Base-by-base conservation (phyloP, 2,888 invertebrate species). In the Latheticus oryzae region DNA sequence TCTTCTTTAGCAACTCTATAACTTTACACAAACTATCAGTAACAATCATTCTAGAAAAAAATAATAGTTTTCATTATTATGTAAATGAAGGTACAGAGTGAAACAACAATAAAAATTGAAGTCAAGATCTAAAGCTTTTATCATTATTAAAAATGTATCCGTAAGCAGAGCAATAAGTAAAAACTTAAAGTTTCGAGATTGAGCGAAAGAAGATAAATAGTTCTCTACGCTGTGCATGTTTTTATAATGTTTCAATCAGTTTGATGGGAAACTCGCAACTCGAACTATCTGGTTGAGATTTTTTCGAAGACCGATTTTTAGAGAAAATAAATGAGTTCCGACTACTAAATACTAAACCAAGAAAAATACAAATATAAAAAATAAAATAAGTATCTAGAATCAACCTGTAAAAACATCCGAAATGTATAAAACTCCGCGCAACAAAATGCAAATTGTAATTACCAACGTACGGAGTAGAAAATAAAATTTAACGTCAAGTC, bases 361-460 rank as follows among this genome's bases (percentile, higher is more conserved):
- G 12, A 30, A 11, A 15, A 32, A 15, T 32, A 23, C 24, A 24
- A n/a, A 24, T 40, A 24, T 42, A n/a, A 40, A 40, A 40, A 40
- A 38, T 38, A 51, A 51, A 26, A 17, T 5, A 5, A 30, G 21
- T 30, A 40, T 15, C 21, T 16, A 8, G 12, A 3, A 3, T 19
- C 8, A 8, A 23, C 28, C 28, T 32, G 23, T 23, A 37, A 37
- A 37, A 24, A 13, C 40, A 40, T 40, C 26, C 40, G 26, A 40
- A 40, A 24, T 40, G 40, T 40, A 40, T 40, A 52, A 40, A 21
- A 32, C n/a, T n/a, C n/a, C n/a, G 42, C 23, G 38, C 12, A 28
- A 17, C 43, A 47, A 51, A 56, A 69, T 69, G 66, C 64, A 69
- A 69, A 69, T 69, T 69, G 64, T 69, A 66, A 67, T 65, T 60